phyloP scores from a whole-genome alignment of 2,888 invertebrate species.

The Sialis fuliginosa region DNA sequence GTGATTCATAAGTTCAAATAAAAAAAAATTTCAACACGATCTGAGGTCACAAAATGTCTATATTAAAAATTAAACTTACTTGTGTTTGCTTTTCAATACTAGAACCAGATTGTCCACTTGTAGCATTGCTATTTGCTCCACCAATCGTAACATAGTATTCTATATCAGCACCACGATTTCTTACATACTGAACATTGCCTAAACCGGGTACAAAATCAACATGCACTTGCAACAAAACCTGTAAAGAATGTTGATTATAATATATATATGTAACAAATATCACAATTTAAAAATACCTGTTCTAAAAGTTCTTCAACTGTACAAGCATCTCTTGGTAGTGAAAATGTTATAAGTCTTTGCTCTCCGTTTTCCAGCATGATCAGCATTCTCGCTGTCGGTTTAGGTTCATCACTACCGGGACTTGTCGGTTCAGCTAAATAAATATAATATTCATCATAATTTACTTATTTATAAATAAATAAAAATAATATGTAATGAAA shows the following conservation, averaged over 20 bases:
- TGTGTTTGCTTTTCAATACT: not conserved
- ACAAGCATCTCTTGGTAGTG: conserved; percentile 64
- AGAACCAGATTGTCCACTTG: not conserved
- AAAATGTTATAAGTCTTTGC: conserved; percentile 66
- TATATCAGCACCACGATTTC: conserved; percentile 54
- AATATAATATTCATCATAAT: conserved; percentile 3
- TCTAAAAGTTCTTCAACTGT: conserved; percentile 67
- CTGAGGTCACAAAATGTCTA: too few species aligned
- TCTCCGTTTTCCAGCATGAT: conserved; percentile 60
- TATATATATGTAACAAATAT: not conserved
- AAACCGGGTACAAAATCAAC: conserved; percentile 46
- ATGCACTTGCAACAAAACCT: conserved; percentile 31
- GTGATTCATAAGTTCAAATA: conserved; percentile 9
- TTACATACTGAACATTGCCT: conserved; percentile 56
- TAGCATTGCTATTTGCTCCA: conserved; percentile 8
- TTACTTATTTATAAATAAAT: too few species aligned
- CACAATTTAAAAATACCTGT: conserved; percentile 32
- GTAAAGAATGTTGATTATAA: not conserved
- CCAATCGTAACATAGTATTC: conserved; percentile 66
- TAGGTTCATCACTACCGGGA: conserved; percentile 32
- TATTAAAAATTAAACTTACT: not conserved
- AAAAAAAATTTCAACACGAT: too few species aligned
- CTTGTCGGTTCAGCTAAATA: conserved; percentile 24
- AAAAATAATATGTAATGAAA: too few species aligned
- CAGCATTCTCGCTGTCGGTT: conserved; percentile 60